These are phyloP conservation scores for Leucopsar rothschildi DNA, from an alignment of 2,113 vertebrate species.

Conservation along the genomic window DNA sequence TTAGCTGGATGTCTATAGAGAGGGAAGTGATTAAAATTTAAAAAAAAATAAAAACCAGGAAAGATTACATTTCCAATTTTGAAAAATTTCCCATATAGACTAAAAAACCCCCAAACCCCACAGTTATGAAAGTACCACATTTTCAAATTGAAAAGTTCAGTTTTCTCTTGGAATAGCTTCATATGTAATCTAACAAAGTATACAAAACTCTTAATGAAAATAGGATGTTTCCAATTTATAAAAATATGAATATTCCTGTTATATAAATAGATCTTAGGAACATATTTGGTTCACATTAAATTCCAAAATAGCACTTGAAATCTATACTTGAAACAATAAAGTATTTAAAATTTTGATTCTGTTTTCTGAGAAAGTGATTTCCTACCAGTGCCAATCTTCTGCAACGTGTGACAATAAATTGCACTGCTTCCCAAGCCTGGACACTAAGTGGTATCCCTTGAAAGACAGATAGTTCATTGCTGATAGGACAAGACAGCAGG, in stretches of 20 bases:
- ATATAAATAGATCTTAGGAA: not conserved
- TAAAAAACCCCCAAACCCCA: not conserved
- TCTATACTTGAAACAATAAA: not conserved
- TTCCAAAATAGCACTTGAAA: not conserved
- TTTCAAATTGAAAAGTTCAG: not conserved
- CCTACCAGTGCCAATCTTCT: not conserved
- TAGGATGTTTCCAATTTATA: not conserved
- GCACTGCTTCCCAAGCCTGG: not conserved
- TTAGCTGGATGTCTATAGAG: not conserved
- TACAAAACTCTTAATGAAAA: not conserved
- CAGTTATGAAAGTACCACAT: not conserved
- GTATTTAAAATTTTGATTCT: not conserved
- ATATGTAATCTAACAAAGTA: not conserved
- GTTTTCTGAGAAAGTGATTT: not conserved
- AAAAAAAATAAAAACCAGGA: not conserved
- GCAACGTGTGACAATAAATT: not conserved
- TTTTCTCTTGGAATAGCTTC: not conserved
- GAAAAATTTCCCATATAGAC: not conserved
- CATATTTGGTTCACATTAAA: not conserved
- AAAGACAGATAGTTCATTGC: not conserved
- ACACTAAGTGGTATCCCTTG: not conserved
- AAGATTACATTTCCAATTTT: not conserved
- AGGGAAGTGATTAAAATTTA: not conserved
- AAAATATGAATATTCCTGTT: not conserved
- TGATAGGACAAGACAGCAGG: not conserved